These are phyloP conservation scores for Batillaria attramentaria DNA, from an alignment of 1,140 invertebrate genomes.

Conservation along the genomic window DNA sequence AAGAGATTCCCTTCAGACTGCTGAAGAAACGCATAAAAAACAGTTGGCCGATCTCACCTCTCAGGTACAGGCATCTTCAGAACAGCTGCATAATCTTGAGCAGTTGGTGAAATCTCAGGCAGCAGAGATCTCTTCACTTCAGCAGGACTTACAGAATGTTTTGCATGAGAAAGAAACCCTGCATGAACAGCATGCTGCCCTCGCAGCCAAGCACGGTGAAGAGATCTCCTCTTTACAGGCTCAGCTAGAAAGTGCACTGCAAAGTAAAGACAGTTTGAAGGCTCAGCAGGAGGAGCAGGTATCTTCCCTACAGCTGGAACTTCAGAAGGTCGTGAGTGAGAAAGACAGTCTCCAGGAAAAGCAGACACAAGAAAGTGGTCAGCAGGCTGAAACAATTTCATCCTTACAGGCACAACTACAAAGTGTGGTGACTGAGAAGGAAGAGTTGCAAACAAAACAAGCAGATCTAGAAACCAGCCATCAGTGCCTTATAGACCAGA, in stretches of 20 bases:
- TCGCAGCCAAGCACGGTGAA: constrained; percentile 10
- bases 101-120: neutral
- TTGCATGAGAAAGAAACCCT: constrained; percentile 24
- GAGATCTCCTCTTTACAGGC: constrained; percentile 22
- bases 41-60: constrained; percentile 6
- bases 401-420: constrained; percentile 19
- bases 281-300: constrained; percentile 1
- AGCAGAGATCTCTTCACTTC: constrained; percentile 13
- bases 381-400: constrained; percentile 2
- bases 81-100: constrained; percentile 3
- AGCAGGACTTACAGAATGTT: neutral
- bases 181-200: neutral
- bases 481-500: constrained; percentile 22
- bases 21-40: constrained; percentile 32
- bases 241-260: neutral
- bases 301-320: neutral
- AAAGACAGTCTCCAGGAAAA: constrained; percentile 12
- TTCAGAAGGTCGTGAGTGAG: constrained; percentile 22
- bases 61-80: constrained; percentile 6
- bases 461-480: constrained; percentile 23
- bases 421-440: constrained; percentile 15
- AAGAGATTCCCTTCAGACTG: constrained; percentile 29
- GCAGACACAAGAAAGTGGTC: neutral
- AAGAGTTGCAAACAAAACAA: constrained; percentile 16
- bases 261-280: neutral